Evolutionary conservation across 2,797 vertebrate species (phyloP).

Genomic region (Monodelphis domestica): DNA sequence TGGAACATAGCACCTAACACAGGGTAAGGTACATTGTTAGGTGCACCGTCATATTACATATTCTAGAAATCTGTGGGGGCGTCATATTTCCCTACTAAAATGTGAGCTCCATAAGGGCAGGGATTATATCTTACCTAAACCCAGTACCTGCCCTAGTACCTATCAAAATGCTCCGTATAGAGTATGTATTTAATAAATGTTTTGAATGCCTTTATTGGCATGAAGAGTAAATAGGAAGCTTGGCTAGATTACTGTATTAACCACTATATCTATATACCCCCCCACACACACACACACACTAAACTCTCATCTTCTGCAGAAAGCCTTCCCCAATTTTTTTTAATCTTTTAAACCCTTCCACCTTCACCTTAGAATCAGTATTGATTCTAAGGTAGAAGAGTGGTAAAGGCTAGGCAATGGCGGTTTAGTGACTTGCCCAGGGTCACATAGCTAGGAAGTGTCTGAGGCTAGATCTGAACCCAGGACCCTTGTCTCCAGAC

Average conservation of each 20-base stretch:
- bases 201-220: neutral
- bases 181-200: neutral
- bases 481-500: no score
- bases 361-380: no score
- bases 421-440: no score
- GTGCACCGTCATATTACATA: neutral
- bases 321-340: no score
- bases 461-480: no score
- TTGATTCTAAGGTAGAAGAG: no score
- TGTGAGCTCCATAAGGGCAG: neutral
- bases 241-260: neutral
- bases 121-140: neutral
- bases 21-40: neutral
- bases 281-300: no score
- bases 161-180: neutral
- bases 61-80: neutral
- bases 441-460: no score
- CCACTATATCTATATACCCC: no score
- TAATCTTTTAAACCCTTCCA: no score
- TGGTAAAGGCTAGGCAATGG: no score
- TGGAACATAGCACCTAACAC: neutral
- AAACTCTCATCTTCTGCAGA: neutral
- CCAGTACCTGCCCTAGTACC: neutral
- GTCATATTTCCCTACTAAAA: neutral
- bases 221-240: neutral